Evolutionary conservation across 37 sponge, comb jelly and placozoan genomes (phyloP).

Genomic region (Spongia lamella): DNA sequence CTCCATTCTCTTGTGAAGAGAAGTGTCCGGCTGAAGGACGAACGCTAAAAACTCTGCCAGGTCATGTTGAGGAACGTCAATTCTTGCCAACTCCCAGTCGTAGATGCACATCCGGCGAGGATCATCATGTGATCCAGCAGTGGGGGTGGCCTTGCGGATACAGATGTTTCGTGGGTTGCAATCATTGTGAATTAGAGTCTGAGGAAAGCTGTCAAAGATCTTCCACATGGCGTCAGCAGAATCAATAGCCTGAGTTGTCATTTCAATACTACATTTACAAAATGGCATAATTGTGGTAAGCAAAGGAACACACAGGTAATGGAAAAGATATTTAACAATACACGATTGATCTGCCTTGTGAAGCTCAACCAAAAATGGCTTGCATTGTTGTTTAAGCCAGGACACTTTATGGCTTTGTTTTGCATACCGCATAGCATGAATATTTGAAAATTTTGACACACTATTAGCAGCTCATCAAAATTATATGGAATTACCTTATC

Average conservation of each 20-base stretch:
- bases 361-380: too few species aligned
- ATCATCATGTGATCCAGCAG: conserved; percentile 17
- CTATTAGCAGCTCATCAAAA: too few species aligned
- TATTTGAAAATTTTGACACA: too few species aligned
- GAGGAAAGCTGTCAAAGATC: conserved; percentile 23
- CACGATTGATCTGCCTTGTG: too few species aligned
- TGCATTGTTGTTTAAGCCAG: not conserved
- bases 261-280: conserved; percentile 29
- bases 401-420: not conserved
- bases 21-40: conserved; percentile 26
- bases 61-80: conserved; percentile 69
- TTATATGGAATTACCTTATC: too few species aligned
- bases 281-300: too few species aligned
- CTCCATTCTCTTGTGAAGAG: conserved; percentile 17
- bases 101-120: conserved; percentile 59
- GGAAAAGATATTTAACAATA: too few species aligned
- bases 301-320: too few species aligned
- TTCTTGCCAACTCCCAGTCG: conserved; percentile 80
- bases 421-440: too few species aligned
- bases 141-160: not conserved
- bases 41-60: conserved; percentile 72
- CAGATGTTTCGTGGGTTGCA: conserved; percentile 78
- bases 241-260: conserved; percentile 42
- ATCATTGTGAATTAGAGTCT: conserved; percentile 77
- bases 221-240: conserved; percentile 30